phyloP scores from a whole-genome alignment of 2,888 invertebrate species.

The Heteromurus nitidus region DNA sequence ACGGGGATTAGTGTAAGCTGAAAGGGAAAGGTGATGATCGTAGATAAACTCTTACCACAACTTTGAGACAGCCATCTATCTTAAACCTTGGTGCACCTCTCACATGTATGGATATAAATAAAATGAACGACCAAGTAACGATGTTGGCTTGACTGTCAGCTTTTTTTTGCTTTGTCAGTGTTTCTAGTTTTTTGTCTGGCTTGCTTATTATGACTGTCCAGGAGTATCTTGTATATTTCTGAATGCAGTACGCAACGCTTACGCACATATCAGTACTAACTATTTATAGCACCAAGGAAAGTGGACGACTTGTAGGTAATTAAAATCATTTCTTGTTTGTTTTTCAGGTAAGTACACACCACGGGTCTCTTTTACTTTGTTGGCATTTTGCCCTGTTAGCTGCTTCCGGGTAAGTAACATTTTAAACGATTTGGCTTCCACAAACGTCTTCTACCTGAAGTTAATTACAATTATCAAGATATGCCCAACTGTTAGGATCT shows the following conservation, averaged over 20 bases:
- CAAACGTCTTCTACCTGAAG: too few species aligned
- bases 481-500: too few species aligned
- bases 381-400: not conserved
- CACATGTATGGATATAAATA: not conserved
- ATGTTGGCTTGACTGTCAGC: not conserved
- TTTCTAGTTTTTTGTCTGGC: too few species aligned
- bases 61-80: not conserved
- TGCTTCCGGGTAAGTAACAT: conserved; percentile 43
- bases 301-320: not conserved
- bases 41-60: not conserved
- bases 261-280: too few species aligned
- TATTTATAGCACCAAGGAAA: too few species aligned
- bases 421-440: conserved; percentile 39
- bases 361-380: not conserved
- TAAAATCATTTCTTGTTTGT: conserved; percentile 19
- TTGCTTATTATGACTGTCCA: too few species aligned
- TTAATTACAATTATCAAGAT: too few species aligned
- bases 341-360: conserved; percentile 35
- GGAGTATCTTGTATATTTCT: too few species aligned
- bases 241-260: too few species aligned
- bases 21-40: not conserved
- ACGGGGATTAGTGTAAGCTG: conserved; percentile 16
- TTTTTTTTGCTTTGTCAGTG: not conserved
- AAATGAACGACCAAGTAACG: not conserved
- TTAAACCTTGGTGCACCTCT: not conserved